Base-by-base conservation (phyloP, 2,888 invertebrate genomes). In the Drosophila mayaguana region DNA sequence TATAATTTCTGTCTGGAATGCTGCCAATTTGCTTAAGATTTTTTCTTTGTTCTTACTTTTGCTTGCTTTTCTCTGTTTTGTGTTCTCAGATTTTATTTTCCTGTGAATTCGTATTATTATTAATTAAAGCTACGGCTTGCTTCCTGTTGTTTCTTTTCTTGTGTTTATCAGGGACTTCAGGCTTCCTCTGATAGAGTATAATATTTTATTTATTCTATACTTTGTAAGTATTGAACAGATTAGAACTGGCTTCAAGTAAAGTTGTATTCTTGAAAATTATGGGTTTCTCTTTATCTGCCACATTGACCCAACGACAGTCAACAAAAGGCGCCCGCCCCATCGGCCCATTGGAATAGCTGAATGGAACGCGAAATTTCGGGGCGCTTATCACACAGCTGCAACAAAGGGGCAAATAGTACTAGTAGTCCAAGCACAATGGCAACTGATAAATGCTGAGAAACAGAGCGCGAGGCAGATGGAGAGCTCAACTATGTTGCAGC, bases 371-470 rank as follows among this genome's bases (percentile, higher is more conserved):
- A 18, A 61, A 48, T 66, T 75, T 65, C 1, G 50, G 61, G 7
- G 80, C 62, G 71, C 76, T 77, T 77, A 80, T 77, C 80, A 62
- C 34, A 40, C 65, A 73, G 68, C 68, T 45, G 60, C 62, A 66
- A 60, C 48, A 48, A 53, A 50, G 12, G 51, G 62, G 56, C 68
- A 50, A 78, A 28, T 28, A 11, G n/a, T 61, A 3, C 11, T 11
- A 11, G 32, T 11, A 80, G 50, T 46, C 16, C 43, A 53, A 66
- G 59, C 81, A 81, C 82, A 83, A 88, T 79, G 85, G 63, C 40
- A 63, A 51, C 87, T 83, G 84, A 86, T 83, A 81, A 73, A 78
- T 48, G 56, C 63, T 16, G 69, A 38, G 46, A 66, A 73, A 48
- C 63, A 50, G 64, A 59, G 46, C 32, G 28, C 32, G 28, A 18